Conservation (phyloP, 1,140 invertebrate species). For the Leptinotarsa texana region DNA sequence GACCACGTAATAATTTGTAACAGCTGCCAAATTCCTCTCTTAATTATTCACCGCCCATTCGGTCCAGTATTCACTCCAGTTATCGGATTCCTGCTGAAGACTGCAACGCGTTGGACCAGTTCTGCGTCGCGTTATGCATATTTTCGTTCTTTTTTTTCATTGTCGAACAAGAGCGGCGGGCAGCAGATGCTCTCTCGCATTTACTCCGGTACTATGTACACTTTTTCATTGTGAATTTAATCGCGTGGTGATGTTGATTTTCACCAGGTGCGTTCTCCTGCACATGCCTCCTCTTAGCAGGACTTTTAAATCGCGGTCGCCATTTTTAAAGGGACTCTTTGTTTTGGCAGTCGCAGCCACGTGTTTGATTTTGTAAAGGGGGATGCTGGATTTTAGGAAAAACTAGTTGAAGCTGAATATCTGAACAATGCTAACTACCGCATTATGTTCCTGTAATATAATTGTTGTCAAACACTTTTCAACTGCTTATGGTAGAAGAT, state of each 20-base stretch:
- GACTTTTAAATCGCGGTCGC: constrained; percentile 36
- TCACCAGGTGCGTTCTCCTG: constrained; percentile 28
- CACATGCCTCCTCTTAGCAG: constrained; percentile 28
- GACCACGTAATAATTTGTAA: no score
- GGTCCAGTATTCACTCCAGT: background rate
- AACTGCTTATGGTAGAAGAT: no score
- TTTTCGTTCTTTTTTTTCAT: background rate
- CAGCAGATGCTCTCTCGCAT: constrained; percentile 31
- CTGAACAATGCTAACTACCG: no score
- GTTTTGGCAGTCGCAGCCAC: background rate
- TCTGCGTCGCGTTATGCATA: constrained; percentile 13
- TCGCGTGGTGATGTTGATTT: constrained; percentile 18
- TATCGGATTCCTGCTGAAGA: background rate
- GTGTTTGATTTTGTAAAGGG: background rate
- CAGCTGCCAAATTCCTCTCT: no score
- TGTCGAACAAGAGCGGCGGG: constrained; percentile 17
- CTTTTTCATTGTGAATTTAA: constrained; percentile 27
- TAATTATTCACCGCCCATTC: background rate
- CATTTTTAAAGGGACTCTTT: constrained; percentile 40
- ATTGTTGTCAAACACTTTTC: no score
- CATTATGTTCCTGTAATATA: no score
- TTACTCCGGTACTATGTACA: constrained; percentile 27
- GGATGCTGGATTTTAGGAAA: no score
- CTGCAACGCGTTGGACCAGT: constrained; percentile 24
- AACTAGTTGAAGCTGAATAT: no score